These are phyloP conservation scores for Salminus brasiliensis DNA, from an alignment of 2,113 vertebrate genomes.

Conservation along the genomic window DNA sequence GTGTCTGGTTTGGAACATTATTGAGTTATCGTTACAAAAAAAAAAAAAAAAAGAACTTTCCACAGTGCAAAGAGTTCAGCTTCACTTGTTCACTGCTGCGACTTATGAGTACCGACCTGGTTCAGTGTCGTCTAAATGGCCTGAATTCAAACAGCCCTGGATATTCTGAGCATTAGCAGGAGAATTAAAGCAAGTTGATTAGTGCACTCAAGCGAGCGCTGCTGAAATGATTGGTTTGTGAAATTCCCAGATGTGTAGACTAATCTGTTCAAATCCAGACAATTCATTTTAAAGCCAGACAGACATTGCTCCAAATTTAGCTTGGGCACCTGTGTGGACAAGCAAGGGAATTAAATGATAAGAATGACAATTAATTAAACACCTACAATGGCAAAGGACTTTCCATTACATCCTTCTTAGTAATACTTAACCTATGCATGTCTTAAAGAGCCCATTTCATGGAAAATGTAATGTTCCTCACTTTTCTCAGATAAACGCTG, in stretches of 20 bases:
- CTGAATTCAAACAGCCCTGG: not conserved
- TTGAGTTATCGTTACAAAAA: not conserved
- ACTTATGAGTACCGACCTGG: not conserved
- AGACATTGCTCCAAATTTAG: slow-evolving; percentile 28
- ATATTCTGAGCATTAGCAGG: slow-evolving; percentile 37
- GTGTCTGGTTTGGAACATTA: not conserved
- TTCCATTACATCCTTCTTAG: not conserved
- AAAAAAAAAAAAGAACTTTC: not conserved
- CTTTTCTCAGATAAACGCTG: too few species aligned
- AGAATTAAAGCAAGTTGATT: slow-evolving; percentile 22
- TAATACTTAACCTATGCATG: not conserved
- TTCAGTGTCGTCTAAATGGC: not conserved
- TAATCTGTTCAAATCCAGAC: slow-evolving; percentile 34
- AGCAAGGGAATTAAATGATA: slow-evolving; percentile 2
- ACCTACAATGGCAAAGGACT: not conserved
- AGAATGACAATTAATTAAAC: slow-evolving; percentile 1
- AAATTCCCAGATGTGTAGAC: slow-evolving; percentile 20
- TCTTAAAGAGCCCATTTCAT: too few species aligned
- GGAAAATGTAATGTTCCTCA: too few species aligned
- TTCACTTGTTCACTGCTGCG: not conserved
- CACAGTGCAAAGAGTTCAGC: not conserved
- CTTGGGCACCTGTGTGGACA: slow-evolving; percentile 6
- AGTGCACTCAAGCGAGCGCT: slow-evolving; percentile 14
- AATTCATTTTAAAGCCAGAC: slow-evolving; percentile 29
- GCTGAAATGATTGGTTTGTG: slow-evolving; percentile 2